These are phyloP conservation scores for Andrena bicolor DNA, from an alignment of 2,888 invertebrate genomes.

Conservation along the genomic window DNA sequence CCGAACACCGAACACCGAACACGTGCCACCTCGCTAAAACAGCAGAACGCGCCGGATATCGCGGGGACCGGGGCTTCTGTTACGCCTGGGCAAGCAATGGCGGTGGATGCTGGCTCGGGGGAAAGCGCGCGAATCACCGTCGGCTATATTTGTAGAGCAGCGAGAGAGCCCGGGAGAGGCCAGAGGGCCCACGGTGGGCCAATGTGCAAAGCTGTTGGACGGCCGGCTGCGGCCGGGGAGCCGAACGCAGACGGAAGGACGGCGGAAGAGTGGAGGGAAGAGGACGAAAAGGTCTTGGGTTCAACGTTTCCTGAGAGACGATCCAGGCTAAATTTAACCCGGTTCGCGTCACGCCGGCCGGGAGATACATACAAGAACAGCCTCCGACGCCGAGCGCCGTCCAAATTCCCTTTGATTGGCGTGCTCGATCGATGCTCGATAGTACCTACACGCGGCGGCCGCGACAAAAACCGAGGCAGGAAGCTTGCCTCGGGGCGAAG, in stretches of 20 bases:
- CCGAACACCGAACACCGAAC: constrained; percentile 28
- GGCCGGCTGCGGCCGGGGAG: constrained; percentile 14
- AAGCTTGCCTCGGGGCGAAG: not conserved
- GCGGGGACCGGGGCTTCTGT: constrained; percentile 38
- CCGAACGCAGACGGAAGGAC: constrained; percentile 32
- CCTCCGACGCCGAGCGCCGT: constrained; percentile 52
- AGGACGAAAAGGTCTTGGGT: constrained; percentile 70
- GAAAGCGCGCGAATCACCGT: constrained; percentile 28
- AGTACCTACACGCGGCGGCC: not conserved
- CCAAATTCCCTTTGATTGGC: constrained; percentile 61
- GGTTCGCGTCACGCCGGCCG: constrained; percentile 60
- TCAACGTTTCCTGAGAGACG: constrained; percentile 77
- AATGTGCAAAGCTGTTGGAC: constrained; percentile 23
- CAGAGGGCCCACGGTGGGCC: constrained; percentile 20
- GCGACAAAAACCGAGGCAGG: constrained; percentile 7
- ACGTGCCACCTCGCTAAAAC: constrained; percentile 58
- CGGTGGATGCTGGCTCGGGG: not conserved
- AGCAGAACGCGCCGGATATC: constrained; percentile 63
- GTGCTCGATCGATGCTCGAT: constrained; percentile 31
- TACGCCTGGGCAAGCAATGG: constrained; percentile 19
- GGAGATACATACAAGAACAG: constrained; percentile 56
- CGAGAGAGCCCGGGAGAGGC: constrained; percentile 13
- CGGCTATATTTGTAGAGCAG: constrained; percentile 32
- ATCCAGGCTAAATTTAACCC: constrained; percentile 77
- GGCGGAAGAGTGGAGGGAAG: constrained; percentile 44